These are phyloP conservation scores for Carposina sasakii DNA, from an alignment of 1,140 invertebrate species.

Conservation along the genomic window DNA sequence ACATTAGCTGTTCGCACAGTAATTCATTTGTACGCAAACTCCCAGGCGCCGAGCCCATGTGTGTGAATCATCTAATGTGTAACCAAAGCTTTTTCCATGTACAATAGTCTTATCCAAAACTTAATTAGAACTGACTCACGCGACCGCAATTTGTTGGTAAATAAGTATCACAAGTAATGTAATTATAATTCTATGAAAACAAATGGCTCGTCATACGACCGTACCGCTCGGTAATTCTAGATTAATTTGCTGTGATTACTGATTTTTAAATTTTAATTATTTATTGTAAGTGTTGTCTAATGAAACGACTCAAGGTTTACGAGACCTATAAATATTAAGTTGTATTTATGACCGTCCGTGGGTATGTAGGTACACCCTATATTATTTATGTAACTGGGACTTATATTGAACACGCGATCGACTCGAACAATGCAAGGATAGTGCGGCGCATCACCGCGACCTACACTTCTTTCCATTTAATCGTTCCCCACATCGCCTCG, in stretches of 20 bases:
- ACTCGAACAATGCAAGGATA: slow-evolving; percentile 66
- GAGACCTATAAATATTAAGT: slow-evolving; percentile 37
- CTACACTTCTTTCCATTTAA: slow-evolving; percentile 66
- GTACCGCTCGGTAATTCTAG: too few species aligned
- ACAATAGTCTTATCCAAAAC: too few species aligned
- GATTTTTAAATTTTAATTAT: too few species aligned
- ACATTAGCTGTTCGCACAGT: slow-evolving; percentile 45
- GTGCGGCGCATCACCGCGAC: slow-evolving; percentile 38
- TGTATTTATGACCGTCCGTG: slow-evolving; percentile 22
- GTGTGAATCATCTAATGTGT: slow-evolving; percentile 55
- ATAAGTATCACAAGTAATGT: too few species aligned
- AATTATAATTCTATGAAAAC: too few species aligned
- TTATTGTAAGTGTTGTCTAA: too few species aligned
- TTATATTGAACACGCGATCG: slow-evolving; percentile 64
- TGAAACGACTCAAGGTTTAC: slow-evolving; percentile 28
- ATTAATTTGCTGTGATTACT: too few species aligned
- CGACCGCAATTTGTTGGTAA: too few species aligned
- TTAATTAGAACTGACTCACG: too few species aligned
- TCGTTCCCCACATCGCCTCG: slow-evolving; percentile 48
- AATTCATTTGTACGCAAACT: slow-evolving; percentile 58
- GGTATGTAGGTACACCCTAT: slow-evolving; percentile 45
- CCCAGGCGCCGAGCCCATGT: slow-evolving; percentile 45
- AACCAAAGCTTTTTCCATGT: too few species aligned
- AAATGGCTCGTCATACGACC: too few species aligned
- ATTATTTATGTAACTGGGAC: slow-evolving; percentile 69